These are phyloP conservation scores for Phoeniculus purpureus DNA, from an alignment of 2,797 vertebrate species.

Conservation along the genomic window DNA sequence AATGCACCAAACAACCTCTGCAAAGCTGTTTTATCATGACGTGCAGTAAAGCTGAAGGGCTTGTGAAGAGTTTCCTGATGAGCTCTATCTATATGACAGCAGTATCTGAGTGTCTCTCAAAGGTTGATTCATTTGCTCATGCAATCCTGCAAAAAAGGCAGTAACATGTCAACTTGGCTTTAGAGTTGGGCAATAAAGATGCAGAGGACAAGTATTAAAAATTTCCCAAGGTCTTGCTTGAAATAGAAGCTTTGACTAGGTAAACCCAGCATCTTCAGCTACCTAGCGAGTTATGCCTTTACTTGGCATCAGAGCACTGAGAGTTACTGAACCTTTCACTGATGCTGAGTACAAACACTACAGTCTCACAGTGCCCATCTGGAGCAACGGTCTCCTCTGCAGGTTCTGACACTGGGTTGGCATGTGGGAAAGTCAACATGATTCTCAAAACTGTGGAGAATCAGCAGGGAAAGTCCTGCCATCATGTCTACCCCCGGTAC, in stretches of 20 bases:
- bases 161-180: background rate
- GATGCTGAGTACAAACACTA: background rate
- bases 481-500: fast-evolving
- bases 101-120: background rate
- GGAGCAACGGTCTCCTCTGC: background rate
- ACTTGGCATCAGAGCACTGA: background rate
- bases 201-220: background rate
- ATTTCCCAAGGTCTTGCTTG: background rate
- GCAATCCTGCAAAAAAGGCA: background rate
- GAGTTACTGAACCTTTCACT: background rate
- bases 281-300: background rate
- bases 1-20: background rate
- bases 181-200: background rate
- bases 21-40: conserved; percentile 26
- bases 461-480: background rate
- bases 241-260: background rate
- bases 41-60: background rate
- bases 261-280: background rate
- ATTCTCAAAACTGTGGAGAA: background rate
- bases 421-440: background rate
- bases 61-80: conserved; percentile 10
- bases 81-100: background rate
- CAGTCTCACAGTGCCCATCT: background rate
- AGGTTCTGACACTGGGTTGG: background rate
- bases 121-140: background rate